Evolutionary conservation across 2,797 vertebrate genomes (phyloP), one percentile per base, ranked within the genome.

Genomic region (Limnodromus scolopaceus): DNA sequence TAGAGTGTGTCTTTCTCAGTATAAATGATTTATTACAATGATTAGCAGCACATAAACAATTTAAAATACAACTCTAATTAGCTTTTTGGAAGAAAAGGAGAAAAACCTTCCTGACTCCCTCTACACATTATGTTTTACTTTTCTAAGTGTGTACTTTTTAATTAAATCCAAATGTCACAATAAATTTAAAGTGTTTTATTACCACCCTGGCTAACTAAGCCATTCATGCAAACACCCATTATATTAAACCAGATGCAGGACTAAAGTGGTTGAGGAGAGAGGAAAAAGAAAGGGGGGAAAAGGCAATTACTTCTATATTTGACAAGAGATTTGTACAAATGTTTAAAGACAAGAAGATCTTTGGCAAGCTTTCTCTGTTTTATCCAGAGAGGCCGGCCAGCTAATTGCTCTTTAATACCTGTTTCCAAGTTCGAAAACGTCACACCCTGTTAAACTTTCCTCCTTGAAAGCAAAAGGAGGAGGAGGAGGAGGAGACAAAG

Each of bases 1-100:
- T 98, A 98, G 97, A 98, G 98, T 98, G 98, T 98, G 98, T 98
- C 97, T 98, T 98, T 98, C 98, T 98, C 97, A 96, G 98, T 98
- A 98, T 98, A 98, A 98, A 98, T 98, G 98, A 99, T 99, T 99
- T 98, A 99, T 98, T 98, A 98, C 97, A 95, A 98, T 98, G 98
- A 98, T 98, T 98, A 98, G 98, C 97, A 94, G 98, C 98, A 98
- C 98, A 98, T 98, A 99, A 98, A 98, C 98, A 98, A 98, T 98
- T 98, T 98, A 98, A 98, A 98, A 98, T 98, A 98, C 98, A 98
- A 98, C 96, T 97, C 98, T 98, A 98, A 98, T 98, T 98, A 98
- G 98, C 97, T 98, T 98, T 98, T 98, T 97, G 98, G 98, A 98
- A 97, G 97, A 98, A 98, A 98, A 97, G 96, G 96, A 95, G 97